Base-by-base conservation (phyloP, 2,888 invertebrate genomes). In the Scelioninae gen. 2 region DNA sequence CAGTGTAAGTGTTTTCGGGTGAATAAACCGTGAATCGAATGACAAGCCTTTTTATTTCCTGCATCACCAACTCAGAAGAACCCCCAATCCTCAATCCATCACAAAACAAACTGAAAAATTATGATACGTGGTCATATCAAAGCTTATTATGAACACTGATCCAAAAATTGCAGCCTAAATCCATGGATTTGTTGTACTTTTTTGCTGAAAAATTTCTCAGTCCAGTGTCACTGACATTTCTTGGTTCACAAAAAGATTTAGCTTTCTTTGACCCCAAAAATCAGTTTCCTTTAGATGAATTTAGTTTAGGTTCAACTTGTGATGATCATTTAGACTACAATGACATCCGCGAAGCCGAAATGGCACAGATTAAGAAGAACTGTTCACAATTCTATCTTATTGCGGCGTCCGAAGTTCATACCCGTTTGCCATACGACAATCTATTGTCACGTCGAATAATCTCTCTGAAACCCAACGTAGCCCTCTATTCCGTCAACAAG, bases 81-180 rank as follows among this genome's bases (percentile, higher is more conserved):
- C n/a, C n/a, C n/a, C n/a, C n/a, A n/a, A n/a, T n/a, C n/a, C n/a
- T n/a, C n/a, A n/a, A n/a, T n/a, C n/a, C n/a, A n/a, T n/a, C n/a
- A n/a, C n/a, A n/a, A 13, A 64, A 13, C 5, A 2, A 3, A 46
- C 64, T 11, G 31, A 22, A 7, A 46, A 28, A 10, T 48, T 11
- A 0, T 63, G 9, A n/a, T 33, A 7, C 33, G 22, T 11, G 22
- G 5, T 22, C 37, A 53, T 2, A 37, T 37, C 6, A 45, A 64
- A 25, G 64, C 45, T 7, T 65, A 65, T 41, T 41, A n/a, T 65
- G 11, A 1, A 53, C 43, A 2, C n/a, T 58, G 10, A 35, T 68
- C 11, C 58, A 68, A 2, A 25, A 58, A 28, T 11, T 68, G 37
- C 43, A 67, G 7, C 48, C 35, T 1, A 50, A 52, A 41, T 67